A percentile compares a stretch with the other conserved stretches of the same genome.
Evolutionary conservation across 1,140 invertebrate genomes (phyloP).

Genomic region (Dendrolimus punctatus): DNA sequence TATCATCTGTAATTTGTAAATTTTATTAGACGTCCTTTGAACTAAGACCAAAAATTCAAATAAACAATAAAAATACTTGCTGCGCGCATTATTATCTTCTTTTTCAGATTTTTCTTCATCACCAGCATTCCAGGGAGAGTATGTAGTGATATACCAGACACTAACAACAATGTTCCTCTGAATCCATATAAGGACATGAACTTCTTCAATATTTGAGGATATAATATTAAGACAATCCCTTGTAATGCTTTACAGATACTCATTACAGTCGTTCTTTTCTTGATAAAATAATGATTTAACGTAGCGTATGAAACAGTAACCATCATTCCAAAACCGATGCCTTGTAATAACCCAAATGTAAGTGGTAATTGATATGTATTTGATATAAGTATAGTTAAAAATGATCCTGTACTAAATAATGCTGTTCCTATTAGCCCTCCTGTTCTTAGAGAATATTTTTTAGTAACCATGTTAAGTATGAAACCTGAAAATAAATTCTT

Average conservation of each 20-base stretch:
- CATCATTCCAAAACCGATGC: constrained; percentile 73
- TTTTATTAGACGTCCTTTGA: constrained; percentile 2
- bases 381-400: constrained; percentile 67
- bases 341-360: constrained; percentile 74
- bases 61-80: constrained; percentile 45
- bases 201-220: constrained; percentile 70
- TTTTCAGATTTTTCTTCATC: constrained; percentile 74
- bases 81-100: constrained; percentile 25
- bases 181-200: constrained; percentile 74
- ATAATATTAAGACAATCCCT: constrained; percentile 71
- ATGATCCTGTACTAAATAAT: constrained; percentile 67
- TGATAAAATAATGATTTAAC: constrained; percentile 74
- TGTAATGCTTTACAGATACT: constrained; percentile 74
- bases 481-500: constrained; percentile 58
- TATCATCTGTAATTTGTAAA: constrained; percentile 19
- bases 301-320: constrained; percentile 73
- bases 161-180: constrained; percentile 74
- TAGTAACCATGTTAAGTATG: constrained; percentile 71
- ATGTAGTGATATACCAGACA: constrained; percentile 74
- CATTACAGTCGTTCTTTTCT: constrained; percentile 74
- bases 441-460: constrained; percentile 58
- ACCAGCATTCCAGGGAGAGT: constrained; percentile 75
- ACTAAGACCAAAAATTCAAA: neutral
- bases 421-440: constrained; percentile 71
- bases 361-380: constrained; percentile 68